Evolutionary conservation across 1,140 invertebrate genomes (phyloP).

Genomic region (Papilio glaucus): DNA sequence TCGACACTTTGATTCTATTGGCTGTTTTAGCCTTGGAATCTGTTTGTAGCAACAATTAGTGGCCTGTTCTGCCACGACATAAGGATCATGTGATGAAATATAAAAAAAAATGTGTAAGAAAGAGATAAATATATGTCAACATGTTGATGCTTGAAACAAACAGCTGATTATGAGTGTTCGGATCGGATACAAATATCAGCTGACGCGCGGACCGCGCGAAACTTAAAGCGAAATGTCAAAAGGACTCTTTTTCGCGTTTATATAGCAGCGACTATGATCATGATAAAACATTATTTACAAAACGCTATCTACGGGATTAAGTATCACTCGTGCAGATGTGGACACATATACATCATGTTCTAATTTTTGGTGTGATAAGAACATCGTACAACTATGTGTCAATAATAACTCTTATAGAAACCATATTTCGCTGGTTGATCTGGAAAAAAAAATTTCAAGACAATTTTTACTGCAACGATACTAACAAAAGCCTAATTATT

Average conservation of each 20-base stretch:
- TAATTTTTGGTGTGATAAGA: background rate
- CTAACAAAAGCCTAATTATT: no score
- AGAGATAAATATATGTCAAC: conserved; percentile 50
- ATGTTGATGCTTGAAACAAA: conserved; percentile 33
- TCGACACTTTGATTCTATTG: conserved; percentile 42
- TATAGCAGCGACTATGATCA: conserved; percentile 31
- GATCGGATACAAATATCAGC: conserved; percentile 47
- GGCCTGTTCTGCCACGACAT: conserved; percentile 40
- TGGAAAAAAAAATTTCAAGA: no score
- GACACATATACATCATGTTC: conserved; percentile 27
- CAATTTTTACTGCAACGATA: no score
- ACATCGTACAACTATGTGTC: no score
- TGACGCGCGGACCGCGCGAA: conserved; percentile 51
- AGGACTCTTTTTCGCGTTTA: conserved; percentile 16
- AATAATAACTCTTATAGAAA: no score
- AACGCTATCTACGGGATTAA: conserved; percentile 30
- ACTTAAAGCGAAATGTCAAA: conserved; percentile 39
- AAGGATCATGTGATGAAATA: conserved; percentile 55
- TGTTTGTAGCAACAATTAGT: conserved; percentile 7
- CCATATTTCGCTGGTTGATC: no score
- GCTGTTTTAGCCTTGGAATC: conserved; percentile 23
- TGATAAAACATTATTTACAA: conserved; percentile 29
- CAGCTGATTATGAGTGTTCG: conserved; percentile 48
- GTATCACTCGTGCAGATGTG: conserved; percentile 20
- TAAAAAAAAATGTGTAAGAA: conserved; percentile 51